These are phyloP conservation scores for Eptatretus burgeri DNA, from an alignment of 2,113 vertebrate species.

Conservation along the genomic window DNA sequence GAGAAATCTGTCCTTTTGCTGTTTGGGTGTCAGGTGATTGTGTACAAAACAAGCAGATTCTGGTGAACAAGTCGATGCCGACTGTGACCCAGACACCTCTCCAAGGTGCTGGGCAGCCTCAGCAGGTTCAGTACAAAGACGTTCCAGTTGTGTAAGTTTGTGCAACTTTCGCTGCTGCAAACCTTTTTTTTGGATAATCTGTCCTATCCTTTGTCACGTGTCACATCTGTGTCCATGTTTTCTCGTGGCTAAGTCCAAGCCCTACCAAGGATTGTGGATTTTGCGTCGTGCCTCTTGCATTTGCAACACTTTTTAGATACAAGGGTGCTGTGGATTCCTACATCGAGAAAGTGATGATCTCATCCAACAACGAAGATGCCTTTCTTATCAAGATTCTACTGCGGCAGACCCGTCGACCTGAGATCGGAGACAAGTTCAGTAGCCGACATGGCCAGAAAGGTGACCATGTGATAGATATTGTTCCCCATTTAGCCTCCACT, in stretches of 20 bases:
- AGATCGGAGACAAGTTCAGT: constrained; percentile 6
- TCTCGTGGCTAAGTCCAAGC: background rate
- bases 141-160: constrained; percentile 27
- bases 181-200: background rate
- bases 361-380: constrained; percentile 4
- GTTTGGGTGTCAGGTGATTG: constrained; percentile 39
- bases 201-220: background rate
- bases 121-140: constrained; percentile 77
- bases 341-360: constrained; percentile 5
- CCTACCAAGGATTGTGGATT: too few species aligned
- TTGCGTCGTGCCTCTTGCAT: too few species aligned
- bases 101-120: constrained; percentile 54
- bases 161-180: background rate
- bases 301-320: background rate
- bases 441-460: constrained; percentile 1
- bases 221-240: background rate
- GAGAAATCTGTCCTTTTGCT: background rate
- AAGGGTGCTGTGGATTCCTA: constrained; percentile 2
- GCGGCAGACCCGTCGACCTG: constrained; percentile 4
- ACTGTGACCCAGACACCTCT: constrained; percentile 80
- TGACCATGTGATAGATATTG: background rate
- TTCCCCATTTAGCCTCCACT: background rate
- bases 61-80: constrained; percentile 96
- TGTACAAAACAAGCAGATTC: constrained; percentile 83
- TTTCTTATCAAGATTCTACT: background rate